These are phyloP conservation scores for Avahi laniger DNA, from an alignment of 2,797 vertebrate species.

Conservation along the genomic window DNA sequence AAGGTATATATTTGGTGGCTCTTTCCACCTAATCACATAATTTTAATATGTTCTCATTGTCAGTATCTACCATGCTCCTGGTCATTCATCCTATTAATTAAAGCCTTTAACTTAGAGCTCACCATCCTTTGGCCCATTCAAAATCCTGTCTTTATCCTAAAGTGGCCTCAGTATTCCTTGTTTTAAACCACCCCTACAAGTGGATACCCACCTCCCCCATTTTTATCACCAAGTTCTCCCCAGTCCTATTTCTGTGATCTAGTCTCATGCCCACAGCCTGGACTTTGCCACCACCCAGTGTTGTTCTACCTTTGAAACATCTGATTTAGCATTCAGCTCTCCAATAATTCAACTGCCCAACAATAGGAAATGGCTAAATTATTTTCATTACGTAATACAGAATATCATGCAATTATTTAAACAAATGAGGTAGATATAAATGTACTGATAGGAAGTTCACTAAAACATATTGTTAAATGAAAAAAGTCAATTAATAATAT, in stretches of 20 bases:
- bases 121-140: not conserved
- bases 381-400: not conserved
- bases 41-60: not conserved
- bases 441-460: not conserved
- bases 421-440: not conserved
- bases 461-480: not conserved
- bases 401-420: not conserved
- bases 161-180: not conserved
- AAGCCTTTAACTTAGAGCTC: not conserved
- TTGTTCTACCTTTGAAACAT: not conserved
- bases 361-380: not conserved
- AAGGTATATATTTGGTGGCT: not conserved
- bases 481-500: not conserved
- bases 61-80: not conserved
- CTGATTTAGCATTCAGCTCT: not conserved
- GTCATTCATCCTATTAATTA: not conserved
- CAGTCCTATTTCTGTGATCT: not conserved
- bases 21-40: not conserved
- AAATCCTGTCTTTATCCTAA: not conserved
- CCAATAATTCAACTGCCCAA: not conserved
- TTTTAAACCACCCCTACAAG: not conserved
- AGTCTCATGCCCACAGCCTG: not conserved
- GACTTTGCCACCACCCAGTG: not conserved
- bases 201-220: rapidly evolving
- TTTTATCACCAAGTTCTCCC: not conserved